These are phyloP conservation scores for Genyomyrus donnyi DNA, from an alignment of 2,113 vertebrate genomes.

Conservation along the genomic window DNA sequence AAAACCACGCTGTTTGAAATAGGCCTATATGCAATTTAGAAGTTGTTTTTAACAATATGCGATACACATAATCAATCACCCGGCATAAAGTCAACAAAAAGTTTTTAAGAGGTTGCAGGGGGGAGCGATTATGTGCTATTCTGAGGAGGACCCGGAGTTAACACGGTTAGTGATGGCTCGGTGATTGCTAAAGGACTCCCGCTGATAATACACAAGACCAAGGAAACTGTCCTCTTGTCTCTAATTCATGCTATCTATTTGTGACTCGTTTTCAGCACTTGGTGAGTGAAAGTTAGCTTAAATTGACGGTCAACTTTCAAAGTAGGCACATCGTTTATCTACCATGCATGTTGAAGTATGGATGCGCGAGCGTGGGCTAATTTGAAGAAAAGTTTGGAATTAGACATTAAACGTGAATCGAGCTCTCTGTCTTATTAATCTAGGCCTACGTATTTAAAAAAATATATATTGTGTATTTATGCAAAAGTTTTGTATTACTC, in stretches of 20 bases:
- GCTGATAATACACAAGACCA: conserved; percentile 76
- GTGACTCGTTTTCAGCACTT: neutral
- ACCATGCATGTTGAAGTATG: neutral
- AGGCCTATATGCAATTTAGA: conserved; percentile 47
- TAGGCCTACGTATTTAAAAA: neutral
- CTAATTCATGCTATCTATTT: conserved; percentile 34
- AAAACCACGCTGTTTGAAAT: conserved; percentile 73
- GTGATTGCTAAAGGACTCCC: conserved; percentile 78
- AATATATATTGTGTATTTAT: neutral
- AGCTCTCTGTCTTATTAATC: neutral
- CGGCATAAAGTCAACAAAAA: conserved; percentile 44
- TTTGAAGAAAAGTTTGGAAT: neutral
- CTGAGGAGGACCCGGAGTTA: conserved; percentile 81
- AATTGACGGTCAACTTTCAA: neutral
- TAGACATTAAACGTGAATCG: neutral
- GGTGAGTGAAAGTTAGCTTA: neutral
- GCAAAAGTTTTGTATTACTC: neutral
- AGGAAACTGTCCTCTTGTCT: conserved; percentile 44
- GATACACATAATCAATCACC: conserved; percentile 68
- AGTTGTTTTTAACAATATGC: conserved; percentile 56
- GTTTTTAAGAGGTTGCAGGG: conserved; percentile 68
- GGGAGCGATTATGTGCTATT: conserved; percentile 70
- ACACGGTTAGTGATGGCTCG: conserved; percentile 90
- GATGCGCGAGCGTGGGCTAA: neutral
- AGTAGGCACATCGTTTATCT: neutral